phyloP scores from a whole-genome alignment of 1,140 invertebrate species.

The Callitettix versicolor region DNA sequence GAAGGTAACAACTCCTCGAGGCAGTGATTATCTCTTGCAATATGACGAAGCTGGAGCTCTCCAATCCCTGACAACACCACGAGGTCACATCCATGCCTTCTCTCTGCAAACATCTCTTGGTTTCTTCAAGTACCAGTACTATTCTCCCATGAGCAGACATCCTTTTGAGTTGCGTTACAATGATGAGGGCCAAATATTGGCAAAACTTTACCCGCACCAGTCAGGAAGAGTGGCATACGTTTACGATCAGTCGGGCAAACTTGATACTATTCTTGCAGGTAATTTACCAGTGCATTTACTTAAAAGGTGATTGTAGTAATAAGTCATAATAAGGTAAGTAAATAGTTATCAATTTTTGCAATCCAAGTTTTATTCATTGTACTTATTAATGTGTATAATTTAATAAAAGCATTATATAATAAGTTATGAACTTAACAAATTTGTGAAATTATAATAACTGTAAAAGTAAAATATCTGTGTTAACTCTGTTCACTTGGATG shows the following conservation, averaged over 20 bases:
- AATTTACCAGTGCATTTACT: too few species aligned
- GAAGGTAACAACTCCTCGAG: slow-evolving; percentile 83
- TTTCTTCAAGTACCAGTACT: slow-evolving; percentile 86
- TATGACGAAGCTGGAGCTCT: slow-evolving; percentile 87
- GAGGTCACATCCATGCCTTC: slow-evolving; percentile 87
- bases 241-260: slow-evolving; percentile 70
- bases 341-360: too few species aligned
- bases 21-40: slow-evolving; percentile 83
- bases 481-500: too few species aligned
- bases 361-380: slow-evolving; percentile 1
- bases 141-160: slow-evolving; percentile 78
- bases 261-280: slow-evolving; percentile 76
- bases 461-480: too few species aligned
- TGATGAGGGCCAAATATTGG: slow-evolving; percentile 75
- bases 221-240: slow-evolving; percentile 80
- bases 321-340: too few species aligned
- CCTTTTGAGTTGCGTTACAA: slow-evolving; percentile 85
- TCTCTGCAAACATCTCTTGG: slow-evolving; percentile 83
- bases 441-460: too few species aligned
- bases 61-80: slow-evolving; percentile 79
- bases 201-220: slow-evolving; percentile 82
- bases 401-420: too few species aligned
- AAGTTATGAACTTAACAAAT: too few species aligned
- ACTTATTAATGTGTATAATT: neutral
- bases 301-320: too few species aligned